These are phyloP conservation scores for Sphaeridia pumilis DNA, from an alignment of 2,888 invertebrate species.

Conservation along the genomic window DNA sequence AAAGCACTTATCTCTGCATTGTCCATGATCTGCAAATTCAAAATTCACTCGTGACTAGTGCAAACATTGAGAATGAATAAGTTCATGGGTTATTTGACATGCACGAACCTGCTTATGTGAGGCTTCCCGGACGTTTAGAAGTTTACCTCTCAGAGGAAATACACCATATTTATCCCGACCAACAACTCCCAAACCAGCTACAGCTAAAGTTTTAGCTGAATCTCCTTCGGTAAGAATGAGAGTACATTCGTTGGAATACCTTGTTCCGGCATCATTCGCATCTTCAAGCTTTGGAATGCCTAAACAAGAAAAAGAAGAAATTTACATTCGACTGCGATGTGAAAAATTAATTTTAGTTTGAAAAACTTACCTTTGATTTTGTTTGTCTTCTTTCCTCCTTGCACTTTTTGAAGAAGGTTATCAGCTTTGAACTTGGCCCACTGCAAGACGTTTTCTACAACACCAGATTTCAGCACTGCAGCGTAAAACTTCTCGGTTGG, in stretches of 20 bases:
- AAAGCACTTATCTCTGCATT: conserved; percentile 95
- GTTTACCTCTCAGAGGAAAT: conserved; percentile 90
- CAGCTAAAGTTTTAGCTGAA: conserved; percentile 95
- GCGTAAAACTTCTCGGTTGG: conserved; percentile 78
- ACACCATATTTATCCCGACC: conserved; percentile 93
- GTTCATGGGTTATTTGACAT: too few relatives aligned
- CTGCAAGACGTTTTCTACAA: conserved; percentile 79
- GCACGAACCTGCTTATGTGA: conserved; percentile 83
- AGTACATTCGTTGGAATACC: conserved; percentile 77
- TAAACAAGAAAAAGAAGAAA: too few relatives aligned
- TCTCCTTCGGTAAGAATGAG: conserved; percentile 99
- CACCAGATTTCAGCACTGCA: conserved; percentile 65
- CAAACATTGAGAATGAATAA: too few relatives aligned
- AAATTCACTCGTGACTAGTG: too few relatives aligned
- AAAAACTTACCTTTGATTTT: conserved; percentile 70
- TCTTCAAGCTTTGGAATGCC: conserved; percentile 91
- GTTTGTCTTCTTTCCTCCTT: conserved; percentile 68
- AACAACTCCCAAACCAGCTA: conserved; percentile 85
- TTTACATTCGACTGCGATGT: too few relatives aligned
- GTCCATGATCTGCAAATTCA: conserved; percentile 78
- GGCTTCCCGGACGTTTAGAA: conserved; percentile 94
- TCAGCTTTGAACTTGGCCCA: conserved; percentile 97
- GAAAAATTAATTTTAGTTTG: too few relatives aligned
- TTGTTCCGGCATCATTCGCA: conserved; percentile 92
- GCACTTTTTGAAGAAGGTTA: conserved; percentile 74